Evolutionary conservation across 1,140 invertebrate genomes (phyloP).

Genomic region (Odontomachus brunneus): DNA sequence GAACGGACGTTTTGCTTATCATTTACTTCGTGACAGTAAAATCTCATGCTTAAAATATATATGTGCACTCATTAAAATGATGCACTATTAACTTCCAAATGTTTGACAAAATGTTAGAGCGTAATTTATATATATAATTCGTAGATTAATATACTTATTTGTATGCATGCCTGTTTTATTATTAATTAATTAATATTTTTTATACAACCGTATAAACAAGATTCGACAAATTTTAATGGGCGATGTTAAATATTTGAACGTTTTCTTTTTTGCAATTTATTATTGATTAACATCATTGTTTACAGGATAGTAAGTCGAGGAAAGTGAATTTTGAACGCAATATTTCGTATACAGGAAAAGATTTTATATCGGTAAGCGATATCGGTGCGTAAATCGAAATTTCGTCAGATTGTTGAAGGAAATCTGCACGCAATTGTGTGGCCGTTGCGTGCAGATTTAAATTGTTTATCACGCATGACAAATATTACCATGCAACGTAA

Average conservation of each 20-base stretch:
- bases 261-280: conserved; percentile 1
- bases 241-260: not conserved
- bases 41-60: conserved; percentile 35
- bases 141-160: conserved; percentile 13
- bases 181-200: not conserved
- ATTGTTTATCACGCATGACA: conserved; percentile 31
- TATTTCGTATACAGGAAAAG: conserved; percentile 35
- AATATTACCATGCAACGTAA: conserved; percentile 1
- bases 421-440: conserved; percentile 45
- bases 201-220: not conserved
- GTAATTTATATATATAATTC: conserved; percentile 26
- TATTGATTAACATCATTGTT: conserved; percentile 8
- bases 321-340: not conserved
- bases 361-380: conserved; percentile 30
- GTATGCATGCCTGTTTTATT: not conserved
- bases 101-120: conserved; percentile 4
- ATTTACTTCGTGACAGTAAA: conserved; percentile 54
- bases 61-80: conserved; percentile 33
- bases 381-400: conserved; percentile 29
- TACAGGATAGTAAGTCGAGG: not conserved
- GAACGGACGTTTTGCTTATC: conserved; percentile 67
- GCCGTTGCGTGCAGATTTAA: conserved; percentile 33
- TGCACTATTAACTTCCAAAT: conserved; percentile 12
- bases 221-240: not conserved
- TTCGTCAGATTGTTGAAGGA: conserved; percentile 65